phyloP scores from a whole-genome alignment of 2,113 vertebrate genomes.

The Chloropsis cyanopogon region DNA sequence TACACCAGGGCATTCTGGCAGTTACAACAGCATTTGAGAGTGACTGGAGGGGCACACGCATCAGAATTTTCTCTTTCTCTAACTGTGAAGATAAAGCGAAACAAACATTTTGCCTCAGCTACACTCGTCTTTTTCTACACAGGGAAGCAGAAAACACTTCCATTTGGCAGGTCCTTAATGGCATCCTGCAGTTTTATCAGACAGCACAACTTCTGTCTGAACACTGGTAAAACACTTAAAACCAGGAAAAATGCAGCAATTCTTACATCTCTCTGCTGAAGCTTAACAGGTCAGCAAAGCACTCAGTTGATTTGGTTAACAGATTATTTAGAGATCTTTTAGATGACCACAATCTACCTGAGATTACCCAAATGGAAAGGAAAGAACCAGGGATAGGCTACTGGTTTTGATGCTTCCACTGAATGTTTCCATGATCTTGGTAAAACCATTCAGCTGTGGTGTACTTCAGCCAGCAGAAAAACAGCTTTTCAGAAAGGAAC shows the following conservation, averaged over 20 bases:
- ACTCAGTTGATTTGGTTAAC: background rate
- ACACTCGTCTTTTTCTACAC: background rate
- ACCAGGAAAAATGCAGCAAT: background rate
- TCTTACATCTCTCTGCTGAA: background rate
- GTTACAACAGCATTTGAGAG: background rate
- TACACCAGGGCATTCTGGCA: background rate
- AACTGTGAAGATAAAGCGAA: background rate
- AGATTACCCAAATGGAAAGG: background rate
- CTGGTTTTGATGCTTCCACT: background rate
- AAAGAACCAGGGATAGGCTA: background rate
- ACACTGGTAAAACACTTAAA: background rate
- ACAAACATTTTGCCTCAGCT: background rate
- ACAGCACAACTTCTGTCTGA: background rate
- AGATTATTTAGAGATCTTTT: background rate
- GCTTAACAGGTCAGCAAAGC: background rate
- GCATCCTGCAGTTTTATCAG: background rate
- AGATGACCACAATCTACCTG: background rate
- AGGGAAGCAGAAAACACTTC: background rate
- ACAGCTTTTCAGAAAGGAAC: background rate
- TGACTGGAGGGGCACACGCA: accelerated
- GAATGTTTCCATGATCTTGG: background rate
- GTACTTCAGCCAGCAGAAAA: background rate
- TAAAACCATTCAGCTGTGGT: background rate
- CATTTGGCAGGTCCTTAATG: background rate
- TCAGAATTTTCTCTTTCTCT: background rate